These are phyloP conservation scores for Holacanthus passer DNA, from an alignment of 2,113 vertebrate species.

Conservation along the genomic window DNA sequence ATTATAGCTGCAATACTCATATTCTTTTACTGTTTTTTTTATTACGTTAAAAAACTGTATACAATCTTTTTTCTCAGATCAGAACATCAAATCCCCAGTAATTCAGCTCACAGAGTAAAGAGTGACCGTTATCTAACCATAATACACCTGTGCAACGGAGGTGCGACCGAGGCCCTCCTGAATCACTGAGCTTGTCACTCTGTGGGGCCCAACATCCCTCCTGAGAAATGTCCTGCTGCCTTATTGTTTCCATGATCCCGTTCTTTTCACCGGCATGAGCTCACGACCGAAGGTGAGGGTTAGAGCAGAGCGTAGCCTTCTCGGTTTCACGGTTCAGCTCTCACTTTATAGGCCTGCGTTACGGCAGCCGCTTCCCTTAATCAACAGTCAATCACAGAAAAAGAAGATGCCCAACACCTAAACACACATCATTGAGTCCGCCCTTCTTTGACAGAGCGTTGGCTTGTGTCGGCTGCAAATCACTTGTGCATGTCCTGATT, in stretches of 20 bases:
- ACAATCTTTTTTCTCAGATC: background rate
- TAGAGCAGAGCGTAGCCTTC: background rate
- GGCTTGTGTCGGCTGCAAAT: background rate
- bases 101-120: background rate
- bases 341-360: background rate
- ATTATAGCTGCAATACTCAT: no score
- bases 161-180: background rate
- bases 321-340: background rate
- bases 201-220: background rate
- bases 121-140: background rate
- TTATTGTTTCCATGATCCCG: background rate
- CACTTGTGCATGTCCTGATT: background rate
- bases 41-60: background rate
- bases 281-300: background rate
- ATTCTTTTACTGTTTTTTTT: no score
- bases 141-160: background rate
- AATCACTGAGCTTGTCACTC: background rate
- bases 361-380: background rate
- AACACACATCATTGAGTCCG: no score
- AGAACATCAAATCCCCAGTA: background rate
- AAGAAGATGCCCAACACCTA: background rate
- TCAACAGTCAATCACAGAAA: background rate
- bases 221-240: conserved; percentile 8
- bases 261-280: background rate
- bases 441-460: background rate